Base-by-base conservation (phyloP, 2,797 vertebrate species). In the Xenops minutus region DNA sequence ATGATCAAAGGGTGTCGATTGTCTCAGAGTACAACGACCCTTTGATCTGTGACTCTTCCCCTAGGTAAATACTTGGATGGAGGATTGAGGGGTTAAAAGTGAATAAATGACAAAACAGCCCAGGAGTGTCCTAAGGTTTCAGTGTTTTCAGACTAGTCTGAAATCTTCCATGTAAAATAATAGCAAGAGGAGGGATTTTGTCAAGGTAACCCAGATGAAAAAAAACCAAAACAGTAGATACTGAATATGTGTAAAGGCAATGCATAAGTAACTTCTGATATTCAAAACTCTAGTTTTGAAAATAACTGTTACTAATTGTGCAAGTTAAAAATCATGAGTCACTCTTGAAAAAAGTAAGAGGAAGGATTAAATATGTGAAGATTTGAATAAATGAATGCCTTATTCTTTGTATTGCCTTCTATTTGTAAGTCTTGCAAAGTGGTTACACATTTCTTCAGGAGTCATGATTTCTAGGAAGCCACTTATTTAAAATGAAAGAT, bases 31-130 rank as follows among this genome's bases (percentile, higher is more conserved):
- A 92, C 89, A 95, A 94, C 41, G 46, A 63, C n/a, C 30, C 87
- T 93, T 95, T 97, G 88, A 92, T 96, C 80, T 72, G 51, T 61
- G 83, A 36, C 37, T 95, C 85, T 79, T 88, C 55, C 54, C 79
- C 20, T 74, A 95, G 90, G 74, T 94, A 94, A 83, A 44, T 36
- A 20, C 51, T 86, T 22, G 36, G 36, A 62, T 27, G 22, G 26
- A 58, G 12, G 32, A 91, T 1, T 36, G 20, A 74, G 55, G 48
- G 51, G 58, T 91, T 94, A 89, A 92, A 91, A 90, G 39, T 2
- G 4, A 86, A 55, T 64, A 62, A 49, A 75, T 24, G 8, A 73
- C 55, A 71, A 75, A 94, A 74, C 9, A 64, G 30, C 58, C 41
- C 10, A 64, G 27, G 51, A 88, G n/a, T 10, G 9, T 91, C 61